These are phyloP conservation scores for Eilema sororculum DNA, from an alignment of 2,888 invertebrate genomes.

Conservation along the genomic window DNA sequence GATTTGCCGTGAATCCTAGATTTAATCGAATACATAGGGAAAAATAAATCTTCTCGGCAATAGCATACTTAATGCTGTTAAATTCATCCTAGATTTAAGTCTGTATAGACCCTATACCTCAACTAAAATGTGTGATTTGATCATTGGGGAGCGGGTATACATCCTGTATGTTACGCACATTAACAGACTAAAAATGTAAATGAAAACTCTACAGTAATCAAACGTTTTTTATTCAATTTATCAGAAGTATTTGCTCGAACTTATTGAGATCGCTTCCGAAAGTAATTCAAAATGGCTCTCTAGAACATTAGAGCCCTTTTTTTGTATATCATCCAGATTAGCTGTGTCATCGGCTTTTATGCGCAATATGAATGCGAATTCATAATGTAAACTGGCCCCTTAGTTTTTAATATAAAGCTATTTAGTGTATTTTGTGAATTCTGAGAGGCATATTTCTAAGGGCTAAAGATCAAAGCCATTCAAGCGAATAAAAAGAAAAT, in stretches of 20 bases:
- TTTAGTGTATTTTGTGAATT: conserved; percentile 65
- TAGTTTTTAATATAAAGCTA: conserved; percentile 59
- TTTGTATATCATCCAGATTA: conserved; percentile 29
- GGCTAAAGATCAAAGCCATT: conserved; percentile 72
- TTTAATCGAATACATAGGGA: too few species aligned
- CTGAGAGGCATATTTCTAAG: conserved; percentile 68
- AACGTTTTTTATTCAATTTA: conserved; percentile 22
- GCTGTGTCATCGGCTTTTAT: conserved; percentile 39
- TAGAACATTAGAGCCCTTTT: conserved; percentile 34
- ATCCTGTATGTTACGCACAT: not conserved
- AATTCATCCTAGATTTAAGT: not conserved
- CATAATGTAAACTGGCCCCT: conserved; percentile 55
- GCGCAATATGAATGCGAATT: conserved; percentile 41
- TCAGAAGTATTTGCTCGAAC: conserved; percentile 16
- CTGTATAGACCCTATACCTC: not conserved
- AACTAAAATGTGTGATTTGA: not conserved
- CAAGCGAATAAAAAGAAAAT: conserved; percentile 66
- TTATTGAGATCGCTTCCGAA: conserved; percentile 27
- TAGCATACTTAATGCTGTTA: too few species aligned
- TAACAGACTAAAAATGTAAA: not conserved
- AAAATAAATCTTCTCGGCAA: too few species aligned
- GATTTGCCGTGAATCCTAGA: not conserved
- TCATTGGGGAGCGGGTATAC: not conserved
- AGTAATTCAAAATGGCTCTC: conserved; percentile 30
- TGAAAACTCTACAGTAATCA: not conserved